Evolutionary conservation across 2,888 invertebrate species (phyloP).

Genomic region (Salticus scenicus): DNA sequence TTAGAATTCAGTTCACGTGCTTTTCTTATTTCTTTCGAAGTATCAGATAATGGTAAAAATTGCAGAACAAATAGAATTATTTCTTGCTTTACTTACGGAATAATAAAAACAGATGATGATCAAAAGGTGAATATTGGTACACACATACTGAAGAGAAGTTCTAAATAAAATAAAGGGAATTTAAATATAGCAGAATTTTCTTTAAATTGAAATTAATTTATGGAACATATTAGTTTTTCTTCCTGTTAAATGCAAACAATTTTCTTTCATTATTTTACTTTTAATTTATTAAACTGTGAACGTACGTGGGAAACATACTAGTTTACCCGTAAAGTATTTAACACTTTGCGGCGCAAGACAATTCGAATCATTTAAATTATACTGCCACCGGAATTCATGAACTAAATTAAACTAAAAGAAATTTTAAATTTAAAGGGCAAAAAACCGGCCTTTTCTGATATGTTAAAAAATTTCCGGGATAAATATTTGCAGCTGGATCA

Average conservation of each 20-base stretch:
- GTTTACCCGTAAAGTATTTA: too few species aligned
- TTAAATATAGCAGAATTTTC: conserved; percentile 24
- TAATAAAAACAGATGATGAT: conserved; percentile 51
- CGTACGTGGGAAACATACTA: too few species aligned
- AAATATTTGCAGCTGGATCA: too few species aligned
- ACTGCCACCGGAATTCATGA: too few species aligned
- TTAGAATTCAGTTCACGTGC: conserved; percentile 64
- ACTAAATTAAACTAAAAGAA: too few species aligned
- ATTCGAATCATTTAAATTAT: too few species aligned
- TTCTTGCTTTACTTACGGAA: conserved; percentile 66
- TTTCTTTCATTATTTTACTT: too few species aligned
- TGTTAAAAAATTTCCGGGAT: too few species aligned
- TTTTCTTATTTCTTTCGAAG: conserved; percentile 44
- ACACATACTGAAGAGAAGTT: conserved; percentile 44
- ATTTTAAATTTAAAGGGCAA: too few species aligned
- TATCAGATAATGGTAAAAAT: conserved; percentile 27
- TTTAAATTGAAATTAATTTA: neutral
- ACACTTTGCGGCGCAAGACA: too few species aligned
- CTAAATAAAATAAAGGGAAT: conserved; percentile 65
- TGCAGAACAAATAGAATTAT: conserved; percentile 56
- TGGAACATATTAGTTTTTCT: neutral
- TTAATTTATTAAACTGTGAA: too few species aligned
- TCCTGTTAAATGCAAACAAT: neutral
- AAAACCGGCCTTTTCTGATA: too few species aligned
- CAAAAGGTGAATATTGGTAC: conserved; percentile 57